Evolutionary conservation across 2,113 vertebrate genomes (phyloP).

Genomic region (Dipodomys ordii): DNA sequence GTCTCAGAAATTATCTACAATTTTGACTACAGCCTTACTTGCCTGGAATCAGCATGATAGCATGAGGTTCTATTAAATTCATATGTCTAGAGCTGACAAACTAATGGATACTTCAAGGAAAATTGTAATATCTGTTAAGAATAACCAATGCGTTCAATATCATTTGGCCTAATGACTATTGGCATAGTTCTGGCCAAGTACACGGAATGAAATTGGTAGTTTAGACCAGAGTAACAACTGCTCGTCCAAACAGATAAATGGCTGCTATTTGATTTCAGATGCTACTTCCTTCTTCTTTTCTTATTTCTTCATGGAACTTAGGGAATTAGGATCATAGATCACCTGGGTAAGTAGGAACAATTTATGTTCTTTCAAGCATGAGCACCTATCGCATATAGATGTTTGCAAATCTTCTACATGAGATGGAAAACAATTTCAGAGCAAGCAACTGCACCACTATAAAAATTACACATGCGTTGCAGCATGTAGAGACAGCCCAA

Average conservation of each 20-base stretch:
- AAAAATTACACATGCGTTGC: slow-evolving; percentile 69
- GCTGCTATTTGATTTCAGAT: slow-evolving; percentile 56
- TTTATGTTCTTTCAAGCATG: slow-evolving; percentile 77
- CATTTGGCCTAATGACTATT: neutral
- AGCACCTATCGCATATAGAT: slow-evolving; percentile 70
- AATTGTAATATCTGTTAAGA: slow-evolving; percentile 8
- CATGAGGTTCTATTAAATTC: slow-evolving; percentile 22
- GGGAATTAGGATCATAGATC: slow-evolving; percentile 64
- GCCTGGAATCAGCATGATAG: neutral
- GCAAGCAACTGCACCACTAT: slow-evolving; percentile 73
- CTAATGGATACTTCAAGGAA: neutral
- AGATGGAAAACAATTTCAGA: slow-evolving; percentile 78
- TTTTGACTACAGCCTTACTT: neutral
- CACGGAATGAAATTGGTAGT: neutral
- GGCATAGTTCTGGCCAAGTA: neutral
- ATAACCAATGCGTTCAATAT: neutral
- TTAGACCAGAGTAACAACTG: neutral
- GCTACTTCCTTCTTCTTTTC: neutral
- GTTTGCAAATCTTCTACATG: slow-evolving; percentile 77
- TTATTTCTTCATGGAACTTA: slow-evolving; percentile 6
- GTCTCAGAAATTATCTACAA: slow-evolving; percentile 25
- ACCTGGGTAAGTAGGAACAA: slow-evolving; percentile 62
- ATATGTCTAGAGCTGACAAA: slow-evolving; percentile 3
- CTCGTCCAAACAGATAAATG: slow-evolving; percentile 49
- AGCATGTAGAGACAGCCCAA: slow-evolving; percentile 51